Percentiles rank a stretch among this genome's conserved stretches.
These are phyloP conservation scores for Halesus radiatus DNA, from an alignment of 1,140 invertebrate genomes.

Conservation along the genomic window DNA sequence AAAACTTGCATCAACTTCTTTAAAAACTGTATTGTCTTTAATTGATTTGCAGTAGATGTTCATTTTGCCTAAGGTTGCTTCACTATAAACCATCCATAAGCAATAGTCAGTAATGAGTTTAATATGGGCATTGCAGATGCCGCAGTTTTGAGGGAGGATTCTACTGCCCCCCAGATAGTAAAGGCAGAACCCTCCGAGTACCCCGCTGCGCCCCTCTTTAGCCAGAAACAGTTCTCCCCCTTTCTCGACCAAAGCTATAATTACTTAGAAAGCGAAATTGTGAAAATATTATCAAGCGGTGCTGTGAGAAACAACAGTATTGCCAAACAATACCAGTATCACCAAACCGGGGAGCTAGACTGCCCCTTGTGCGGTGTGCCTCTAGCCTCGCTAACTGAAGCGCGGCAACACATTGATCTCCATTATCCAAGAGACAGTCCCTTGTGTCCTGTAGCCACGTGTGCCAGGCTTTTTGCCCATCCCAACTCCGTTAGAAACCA, in stretches of 20 bases:
- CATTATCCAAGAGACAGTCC: slow-evolving; percentile 87
- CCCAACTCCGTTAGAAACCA: slow-evolving; percentile 88
- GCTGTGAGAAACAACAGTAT: slow-evolving; percentile 38
- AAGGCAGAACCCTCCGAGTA: slow-evolving; percentile 53
- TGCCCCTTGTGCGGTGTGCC: slow-evolving; percentile 78
- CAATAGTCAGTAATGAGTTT: slow-evolving; percentile 48
- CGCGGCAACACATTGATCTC: slow-evolving; percentile 81
- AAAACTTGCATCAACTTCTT: too few relatives aligned
- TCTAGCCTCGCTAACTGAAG: slow-evolving; percentile 74
- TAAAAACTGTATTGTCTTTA: too few relatives aligned
- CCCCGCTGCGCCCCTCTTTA: slow-evolving; percentile 45
- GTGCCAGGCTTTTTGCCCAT: slow-evolving; percentile 81
- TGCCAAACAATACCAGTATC: slow-evolving; percentile 68
- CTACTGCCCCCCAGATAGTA: slow-evolving; percentile 63
- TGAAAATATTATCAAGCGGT: slow-evolving; percentile 49
- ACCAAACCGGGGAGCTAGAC: slow-evolving; percentile 64
- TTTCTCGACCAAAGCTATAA: slow-evolving; percentile 44
- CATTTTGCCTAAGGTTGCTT: too few relatives aligned
- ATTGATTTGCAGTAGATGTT: too few relatives aligned
- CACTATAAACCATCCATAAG: too few relatives aligned
- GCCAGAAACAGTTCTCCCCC: slow-evolving; percentile 39
- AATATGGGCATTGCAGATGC: slow-evolving; percentile 69
- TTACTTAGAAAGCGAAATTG: slow-evolving; percentile 51
- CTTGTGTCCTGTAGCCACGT: slow-evolving; percentile 81
- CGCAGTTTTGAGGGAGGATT: slow-evolving; percentile 62